Evolutionary conservation across 1,140 invertebrate genomes (phyloP).

Genomic region (Oscheius sp.): DNA sequence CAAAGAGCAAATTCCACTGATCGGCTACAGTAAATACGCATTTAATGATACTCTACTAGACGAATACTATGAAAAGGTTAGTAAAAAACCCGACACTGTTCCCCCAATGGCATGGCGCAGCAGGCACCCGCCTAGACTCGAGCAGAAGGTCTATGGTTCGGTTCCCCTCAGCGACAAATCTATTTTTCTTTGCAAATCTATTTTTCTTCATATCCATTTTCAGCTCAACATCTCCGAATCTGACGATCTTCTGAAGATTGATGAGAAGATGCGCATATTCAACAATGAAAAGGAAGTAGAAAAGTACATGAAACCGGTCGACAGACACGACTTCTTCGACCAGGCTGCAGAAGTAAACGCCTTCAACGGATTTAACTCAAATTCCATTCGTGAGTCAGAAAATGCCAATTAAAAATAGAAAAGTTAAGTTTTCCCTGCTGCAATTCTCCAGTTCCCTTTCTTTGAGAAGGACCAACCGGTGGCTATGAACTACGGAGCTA

Average conservation of each 20-base stretch:
- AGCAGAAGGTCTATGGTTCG: no score
- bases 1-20: slow-evolving; percentile 27
- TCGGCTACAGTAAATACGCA: slow-evolving; percentile 68
- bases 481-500: slow-evolving; percentile 63
- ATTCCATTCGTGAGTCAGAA: slow-evolving; percentile 64
- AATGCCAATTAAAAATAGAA: neutral
- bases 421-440: slow-evolving; percentile 48
- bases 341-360: slow-evolving; percentile 66
- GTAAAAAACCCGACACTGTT: slow-evolving; percentile 34
- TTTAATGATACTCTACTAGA: slow-evolving; percentile 65
- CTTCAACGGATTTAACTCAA: slow-evolving; percentile 69
- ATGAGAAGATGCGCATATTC: slow-evolving; percentile 63
- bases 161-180: no score
- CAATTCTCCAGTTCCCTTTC: slow-evolving; percentile 54
- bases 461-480: slow-evolving; percentile 46
- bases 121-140: no score
- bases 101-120: no score
- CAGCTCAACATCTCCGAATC: slow-evolving; percentile 35
- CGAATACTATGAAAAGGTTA: slow-evolving; percentile 63
- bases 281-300: slow-evolving; percentile 65
- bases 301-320: slow-evolving; percentile 62
- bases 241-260: slow-evolving; percentile 64
- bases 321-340: slow-evolving; percentile 65
- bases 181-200: slow-evolving; percentile 2
- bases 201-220: slow-evolving; percentile 10